These are phyloP conservation scores for Bubo blakistoni DNA, from an alignment of 2,113 vertebrate genomes.

Conservation along the genomic window DNA sequence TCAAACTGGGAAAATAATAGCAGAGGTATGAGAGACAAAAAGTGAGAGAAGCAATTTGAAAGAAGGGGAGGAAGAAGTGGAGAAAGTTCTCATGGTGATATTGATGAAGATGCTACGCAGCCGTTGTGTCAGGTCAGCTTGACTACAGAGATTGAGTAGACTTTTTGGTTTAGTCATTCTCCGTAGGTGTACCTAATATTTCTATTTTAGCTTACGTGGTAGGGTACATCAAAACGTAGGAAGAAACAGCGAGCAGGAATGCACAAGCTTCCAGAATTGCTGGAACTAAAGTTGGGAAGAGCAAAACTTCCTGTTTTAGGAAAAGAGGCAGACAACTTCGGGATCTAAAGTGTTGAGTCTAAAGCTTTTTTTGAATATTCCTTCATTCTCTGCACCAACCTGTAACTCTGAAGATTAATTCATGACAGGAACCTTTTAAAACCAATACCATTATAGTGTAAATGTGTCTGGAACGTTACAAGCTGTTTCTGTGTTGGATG, in stretches of 20 bases:
- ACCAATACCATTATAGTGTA: not conserved
- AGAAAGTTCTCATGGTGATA: not conserved
- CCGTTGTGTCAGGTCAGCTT: not conserved
- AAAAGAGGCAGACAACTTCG: not conserved
- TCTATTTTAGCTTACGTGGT: not conserved
- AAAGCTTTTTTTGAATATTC: not conserved
- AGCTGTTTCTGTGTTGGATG: constrained; percentile 53
- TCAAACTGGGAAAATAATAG: not conserved
- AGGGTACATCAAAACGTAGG: not conserved
- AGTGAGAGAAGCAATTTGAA: not conserved
- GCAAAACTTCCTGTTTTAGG: not conserved
- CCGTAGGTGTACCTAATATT: not conserved
- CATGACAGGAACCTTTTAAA: not conserved
- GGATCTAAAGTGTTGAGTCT: not conserved
- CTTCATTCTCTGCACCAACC: not conserved
- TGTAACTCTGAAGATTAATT: not conserved
- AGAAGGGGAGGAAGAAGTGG: not conserved
- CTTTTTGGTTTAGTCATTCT: not conserved
- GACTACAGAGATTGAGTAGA: not conserved
- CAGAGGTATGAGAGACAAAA: not conserved
- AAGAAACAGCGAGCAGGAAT: not conserved
- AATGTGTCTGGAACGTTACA: not conserved
- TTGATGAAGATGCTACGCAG: not conserved
- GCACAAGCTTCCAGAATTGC: not conserved
- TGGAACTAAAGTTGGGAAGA: not conserved